phyloP scores from a whole-genome alignment of 2,113 vertebrate species.

The Podiceps cristatus region DNA sequence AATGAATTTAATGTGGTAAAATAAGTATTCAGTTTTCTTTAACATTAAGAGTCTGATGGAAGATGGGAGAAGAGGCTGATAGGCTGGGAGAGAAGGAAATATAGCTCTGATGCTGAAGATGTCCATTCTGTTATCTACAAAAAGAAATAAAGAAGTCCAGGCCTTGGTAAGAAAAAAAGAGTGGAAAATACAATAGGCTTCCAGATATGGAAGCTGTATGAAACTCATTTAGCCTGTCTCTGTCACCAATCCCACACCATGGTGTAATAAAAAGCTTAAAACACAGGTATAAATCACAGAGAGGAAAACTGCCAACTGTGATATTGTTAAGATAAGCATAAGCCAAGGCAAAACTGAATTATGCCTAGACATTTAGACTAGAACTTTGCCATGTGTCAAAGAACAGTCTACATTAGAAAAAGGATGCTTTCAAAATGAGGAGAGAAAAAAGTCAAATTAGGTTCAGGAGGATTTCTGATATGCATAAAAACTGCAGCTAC shows the following conservation, averaged over 20 bases:
- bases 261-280: constrained; percentile 49
- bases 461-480: neutral
- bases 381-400: constrained; percentile 15
- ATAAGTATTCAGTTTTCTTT: neutral
- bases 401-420: constrained; percentile 11
- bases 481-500: constrained; percentile 10
- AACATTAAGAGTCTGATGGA: rapidly evolving
- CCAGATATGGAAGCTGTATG: constrained; percentile 5
- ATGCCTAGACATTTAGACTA: constrained; percentile 9
- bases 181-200: neutral
- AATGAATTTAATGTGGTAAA: neutral
- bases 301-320: constrained; percentile 59
- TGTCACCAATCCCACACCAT: constrained; percentile 23
- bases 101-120: neutral
- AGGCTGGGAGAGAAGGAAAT: neutral
- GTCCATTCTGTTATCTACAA: neutral
- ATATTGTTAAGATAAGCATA: constrained; percentile 65
- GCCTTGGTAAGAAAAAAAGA: neutral
- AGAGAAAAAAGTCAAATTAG: constrained; percentile 20
- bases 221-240: constrained; percentile 49
- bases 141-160: neutral
- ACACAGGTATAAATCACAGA: constrained; percentile 31
- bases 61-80: neutral
- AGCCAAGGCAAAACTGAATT: constrained; percentile 32
- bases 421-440: constrained; percentile 21